These are phyloP conservation scores for Agonopterix arenella DNA, from an alignment of 2,888 invertebrate genomes.

Conservation along the genomic window DNA sequence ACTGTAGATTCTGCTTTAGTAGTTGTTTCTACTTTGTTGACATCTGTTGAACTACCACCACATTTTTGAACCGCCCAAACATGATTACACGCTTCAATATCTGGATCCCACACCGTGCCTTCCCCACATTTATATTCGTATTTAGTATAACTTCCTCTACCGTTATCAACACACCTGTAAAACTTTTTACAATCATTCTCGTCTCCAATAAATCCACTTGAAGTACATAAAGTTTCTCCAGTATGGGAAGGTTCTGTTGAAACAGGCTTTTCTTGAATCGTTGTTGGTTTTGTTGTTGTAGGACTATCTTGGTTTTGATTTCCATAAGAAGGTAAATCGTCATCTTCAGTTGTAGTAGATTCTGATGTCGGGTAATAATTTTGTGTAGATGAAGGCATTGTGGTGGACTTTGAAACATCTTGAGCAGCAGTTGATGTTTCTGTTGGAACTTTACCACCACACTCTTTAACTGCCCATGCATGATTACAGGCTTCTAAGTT, in stretches of 20 bases:
- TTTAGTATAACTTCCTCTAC: slow-evolving; percentile 76
- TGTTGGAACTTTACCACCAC: slow-evolving; percentile 22
- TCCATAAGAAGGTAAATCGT: slow-evolving; percentile 26
- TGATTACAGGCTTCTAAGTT: slow-evolving; percentile 76
- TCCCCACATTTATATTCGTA: slow-evolving; percentile 85
- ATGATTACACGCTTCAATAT: slow-evolving; percentile 82
- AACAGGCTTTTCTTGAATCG: slow-evolving; percentile 8
- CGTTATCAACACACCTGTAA: slow-evolving; percentile 84
- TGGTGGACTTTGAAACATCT: slow-evolving; percentile 11
- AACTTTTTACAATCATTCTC: slow-evolving; percentile 83
- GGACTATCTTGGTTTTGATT: slow-evolving; percentile 20
- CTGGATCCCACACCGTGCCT: slow-evolving; percentile 87
- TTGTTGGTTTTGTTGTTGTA: slow-evolving; percentile 9
- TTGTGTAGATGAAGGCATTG: slow-evolving; percentile 18
- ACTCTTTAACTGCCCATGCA: slow-evolving; percentile 57
- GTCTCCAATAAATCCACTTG: slow-evolving; percentile 83
- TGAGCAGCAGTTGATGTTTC: slow-evolving; percentile 8
- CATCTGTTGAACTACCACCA: slow-evolving; percentile 33
- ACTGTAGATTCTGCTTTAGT: slow-evolving; percentile 25
- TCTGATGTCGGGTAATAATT: slow-evolving; percentile 15
- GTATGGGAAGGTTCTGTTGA: slow-evolving; percentile 8
- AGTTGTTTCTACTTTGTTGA: slow-evolving; percentile 22
- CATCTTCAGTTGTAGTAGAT: slow-evolving; percentile 10
- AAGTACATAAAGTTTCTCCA: slow-evolving; percentile 44
- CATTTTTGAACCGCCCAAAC: slow-evolving; percentile 71